phyloP scores from a whole-genome alignment of 2,888 invertebrate species.

The Allygus modestus region DNA sequence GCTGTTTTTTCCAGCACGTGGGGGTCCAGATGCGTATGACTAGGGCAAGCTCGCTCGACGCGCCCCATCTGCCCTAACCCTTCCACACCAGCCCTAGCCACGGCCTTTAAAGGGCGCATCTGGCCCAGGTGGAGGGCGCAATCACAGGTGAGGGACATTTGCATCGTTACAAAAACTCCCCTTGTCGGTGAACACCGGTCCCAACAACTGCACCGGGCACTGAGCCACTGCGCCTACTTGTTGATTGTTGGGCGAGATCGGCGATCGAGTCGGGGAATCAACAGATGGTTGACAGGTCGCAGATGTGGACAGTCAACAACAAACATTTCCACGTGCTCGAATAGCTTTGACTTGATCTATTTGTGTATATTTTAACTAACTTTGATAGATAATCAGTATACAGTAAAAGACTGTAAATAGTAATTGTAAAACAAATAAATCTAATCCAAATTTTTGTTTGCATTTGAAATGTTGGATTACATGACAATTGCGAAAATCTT shows the following conservation, averaged over 20 bases:
- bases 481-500: no score
- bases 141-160: conserved; percentile 36
- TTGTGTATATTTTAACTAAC: no score
- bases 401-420: no score
- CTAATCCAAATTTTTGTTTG: no score
- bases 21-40: conserved; percentile 30
- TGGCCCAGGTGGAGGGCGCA: conserved; percentile 29
- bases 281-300: neutral
- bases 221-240: conserved; percentile 10
- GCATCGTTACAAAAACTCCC: conserved; percentile 1
- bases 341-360: no score
- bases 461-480: no score
- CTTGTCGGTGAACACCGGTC: neutral
- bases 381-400: no score
- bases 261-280: neutral
- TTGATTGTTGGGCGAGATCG: conserved; percentile 1
- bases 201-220: neutral
- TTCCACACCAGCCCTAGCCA: no score
- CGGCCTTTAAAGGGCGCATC: conserved; percentile 28
- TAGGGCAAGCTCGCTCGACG: conserved; percentile 21
- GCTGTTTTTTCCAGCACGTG: conserved; percentile 25
- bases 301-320: neutral
- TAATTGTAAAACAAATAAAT: no score
- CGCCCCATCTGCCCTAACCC: conserved; percentile 25
- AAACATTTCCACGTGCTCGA: no score